A percentile compares a stretch with the other conserved stretches of the same genome.
Evolutionary conservation across 2,888 invertebrate species (phyloP).

Genomic region (Merodon equestris): DNA sequence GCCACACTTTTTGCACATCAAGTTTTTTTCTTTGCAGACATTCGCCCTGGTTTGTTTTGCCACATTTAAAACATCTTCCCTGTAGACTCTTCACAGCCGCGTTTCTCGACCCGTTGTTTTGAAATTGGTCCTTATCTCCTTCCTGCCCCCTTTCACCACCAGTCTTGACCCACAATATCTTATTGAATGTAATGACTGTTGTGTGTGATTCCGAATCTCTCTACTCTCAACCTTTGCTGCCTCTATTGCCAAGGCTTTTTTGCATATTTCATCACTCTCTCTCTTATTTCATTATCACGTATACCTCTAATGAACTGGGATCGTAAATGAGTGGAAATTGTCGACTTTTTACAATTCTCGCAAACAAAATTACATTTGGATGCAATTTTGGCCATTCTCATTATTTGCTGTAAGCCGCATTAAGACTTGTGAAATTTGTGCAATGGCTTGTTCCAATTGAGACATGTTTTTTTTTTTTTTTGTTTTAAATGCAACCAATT

Average conservation of each 20-base stretch:
- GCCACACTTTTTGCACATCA: neutral
- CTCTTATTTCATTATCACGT: slow-evolving; percentile 22
- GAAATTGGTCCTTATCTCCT: neutral
- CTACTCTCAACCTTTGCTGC: slow-evolving; percentile 32
- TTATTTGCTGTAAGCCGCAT: neutral
- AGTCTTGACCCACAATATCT: slow-evolving; percentile 7
- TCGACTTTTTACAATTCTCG: slow-evolving; percentile 29
- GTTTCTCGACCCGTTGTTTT: neutral
- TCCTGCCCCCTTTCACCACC: neutral
- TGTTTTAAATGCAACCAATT: too few relatives aligned
- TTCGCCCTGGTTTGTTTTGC: neutral
- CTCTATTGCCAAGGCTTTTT: slow-evolving; percentile 29
- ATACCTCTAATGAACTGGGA: slow-evolving; percentile 35
- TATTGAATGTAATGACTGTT: neutral
- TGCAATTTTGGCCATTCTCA: neutral
- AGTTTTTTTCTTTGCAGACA: slow-evolving; percentile 2
- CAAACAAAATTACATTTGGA: slow-evolving; percentile 27
- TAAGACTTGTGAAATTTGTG: neutral
- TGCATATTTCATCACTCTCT: slow-evolving; percentile 5
- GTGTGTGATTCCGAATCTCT: slow-evolving; percentile 24
- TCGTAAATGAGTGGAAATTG: slow-evolving; percentile 48
- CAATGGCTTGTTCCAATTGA: neutral
- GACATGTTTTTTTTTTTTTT: too few relatives aligned
- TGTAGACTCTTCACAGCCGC: too few relatives aligned
- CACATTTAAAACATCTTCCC: neutral